A percentile compares a stretch with the other conserved stretches of the same genome.
Evolutionary conservation across 2,888 invertebrate genomes (phyloP).

Genomic region (Phytoseiulus persimilis): DNA sequence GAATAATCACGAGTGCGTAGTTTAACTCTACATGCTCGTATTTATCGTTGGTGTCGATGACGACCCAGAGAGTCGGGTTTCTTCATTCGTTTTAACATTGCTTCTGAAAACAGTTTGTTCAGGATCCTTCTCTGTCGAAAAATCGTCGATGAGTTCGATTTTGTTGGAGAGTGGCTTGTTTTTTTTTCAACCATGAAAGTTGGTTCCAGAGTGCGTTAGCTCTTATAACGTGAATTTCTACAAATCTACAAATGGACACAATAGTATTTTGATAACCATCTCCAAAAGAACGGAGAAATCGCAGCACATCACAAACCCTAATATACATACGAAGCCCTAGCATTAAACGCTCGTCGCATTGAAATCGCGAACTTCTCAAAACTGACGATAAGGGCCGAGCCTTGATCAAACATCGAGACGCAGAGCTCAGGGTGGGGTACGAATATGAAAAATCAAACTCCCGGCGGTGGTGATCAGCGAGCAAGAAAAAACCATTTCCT

Average conservation of each 20-base stretch:
- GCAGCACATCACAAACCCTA: not conserved
- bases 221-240: not conserved
- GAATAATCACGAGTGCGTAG: not conserved
- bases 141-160: not conserved
- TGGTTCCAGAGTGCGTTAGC: slow-evolving; percentile 5
- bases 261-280: not conserved
- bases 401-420: too few species aligned
- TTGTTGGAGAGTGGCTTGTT: not conserved
- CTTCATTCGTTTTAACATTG: not conserved
- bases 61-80: not conserved
- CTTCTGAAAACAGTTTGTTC: not conserved
- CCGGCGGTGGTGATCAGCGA: too few species aligned
- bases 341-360: not conserved
- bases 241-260: not conserved
- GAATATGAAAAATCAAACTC: too few species aligned
- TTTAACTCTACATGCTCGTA: not conserved
- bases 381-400: not conserved
- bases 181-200: not conserved
- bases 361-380: not conserved
- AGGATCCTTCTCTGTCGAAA: not conserved
- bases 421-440: too few species aligned
- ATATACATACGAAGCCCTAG: not conserved
- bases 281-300: not conserved
- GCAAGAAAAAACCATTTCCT: too few species aligned
- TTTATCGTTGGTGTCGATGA: not conserved